Conservation (phyloP, 2,888 invertebrate genomes). For the Griposia aprilina region DNA sequence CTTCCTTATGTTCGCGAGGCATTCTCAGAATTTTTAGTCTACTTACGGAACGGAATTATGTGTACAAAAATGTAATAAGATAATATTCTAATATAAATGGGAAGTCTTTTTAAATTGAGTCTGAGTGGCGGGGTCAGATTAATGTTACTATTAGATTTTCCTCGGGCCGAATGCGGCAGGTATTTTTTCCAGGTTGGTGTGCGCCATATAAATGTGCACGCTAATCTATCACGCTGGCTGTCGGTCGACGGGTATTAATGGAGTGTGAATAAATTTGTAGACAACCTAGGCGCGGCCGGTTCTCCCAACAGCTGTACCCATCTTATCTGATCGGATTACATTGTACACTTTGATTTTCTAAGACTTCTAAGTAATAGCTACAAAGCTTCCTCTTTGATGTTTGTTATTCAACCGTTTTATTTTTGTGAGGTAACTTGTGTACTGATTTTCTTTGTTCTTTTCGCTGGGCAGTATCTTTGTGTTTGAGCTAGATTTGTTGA, state of each 20-base stretch:
- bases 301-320: conserved; percentile 59
- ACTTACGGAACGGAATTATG: conserved; percentile 46
- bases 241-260: conserved; percentile 83
- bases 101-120: conserved; percentile 61
- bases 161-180: conserved; percentile 39
- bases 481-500: conserved; percentile 29
- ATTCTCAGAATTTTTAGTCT: conserved; percentile 42
- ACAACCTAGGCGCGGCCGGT: conserved; percentile 65
- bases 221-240: conserved; percentile 81
- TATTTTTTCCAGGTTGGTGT: conserved; percentile 73
- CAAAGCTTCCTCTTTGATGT: conserved; percentile 48
- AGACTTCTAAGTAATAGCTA: conserved; percentile 62
- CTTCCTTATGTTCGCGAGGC: conserved; percentile 51
- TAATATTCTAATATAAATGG: conserved; percentile 61
- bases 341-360: conserved; percentile 59
- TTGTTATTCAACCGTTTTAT: conserved; percentile 55
- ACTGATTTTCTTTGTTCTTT: conserved; percentile 50
- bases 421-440: conserved; percentile 28
- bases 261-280: conserved; percentile 84
- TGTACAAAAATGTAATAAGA: conserved; percentile 59
- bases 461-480: conserved; percentile 17
- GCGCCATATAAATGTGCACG: conserved; percentile 75
- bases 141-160: conserved; percentile 59
- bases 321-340: conserved; percentile 62
- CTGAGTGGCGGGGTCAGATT: conserved; percentile 60